phyloP scores from a whole-genome alignment of 2,888 invertebrate genomes.

The Caenorhabditis japonica region DNA sequence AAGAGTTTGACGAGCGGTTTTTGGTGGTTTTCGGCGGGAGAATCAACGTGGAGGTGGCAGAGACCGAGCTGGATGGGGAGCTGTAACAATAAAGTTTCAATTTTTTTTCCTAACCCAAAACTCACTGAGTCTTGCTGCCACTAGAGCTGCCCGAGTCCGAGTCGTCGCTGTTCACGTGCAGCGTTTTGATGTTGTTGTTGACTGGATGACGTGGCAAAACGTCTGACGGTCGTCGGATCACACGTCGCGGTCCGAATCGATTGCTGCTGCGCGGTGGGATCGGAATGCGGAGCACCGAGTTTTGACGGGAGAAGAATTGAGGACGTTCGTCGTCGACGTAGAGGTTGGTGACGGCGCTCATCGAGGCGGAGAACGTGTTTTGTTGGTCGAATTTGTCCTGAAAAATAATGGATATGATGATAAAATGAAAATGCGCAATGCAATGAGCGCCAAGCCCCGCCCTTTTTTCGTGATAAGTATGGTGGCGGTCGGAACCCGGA shows the following conservation, averaged over 20 bases:
- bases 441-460: no score
- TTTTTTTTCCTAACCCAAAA: not conserved
- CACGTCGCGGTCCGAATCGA: slow-evolving; percentile 65
- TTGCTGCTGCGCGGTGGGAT: slow-evolving; percentile 74
- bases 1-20: slow-evolving; percentile 59
- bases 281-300: slow-evolving; percentile 76
- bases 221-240: slow-evolving; percentile 66
- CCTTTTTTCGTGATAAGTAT: no score
- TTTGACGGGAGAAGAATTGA: slow-evolving; percentile 76
- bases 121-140: slow-evolving; percentile 45
- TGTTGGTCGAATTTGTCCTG: slow-evolving; percentile 58
- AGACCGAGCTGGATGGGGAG: slow-evolving; percentile 40
- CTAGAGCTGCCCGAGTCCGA: slow-evolving; percentile 31
- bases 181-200: slow-evolving; percentile 39
- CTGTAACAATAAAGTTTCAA: slow-evolving; percentile 7
- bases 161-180: slow-evolving; percentile 57
- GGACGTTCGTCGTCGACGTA: slow-evolving; percentile 69
- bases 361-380: slow-evolving; percentile 64
- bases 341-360: slow-evolving; percentile 71
- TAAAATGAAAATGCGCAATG: no score
- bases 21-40: slow-evolving; percentile 41
- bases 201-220: slow-evolving; percentile 49
- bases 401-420: slow-evolving; percentile 1
- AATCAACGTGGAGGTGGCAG: slow-evolving; percentile 43
- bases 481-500: no score